Percentiles rank a stretch among this genome's conserved stretches.
Evolutionary conservation across 2,888 invertebrate species (phyloP).

Genomic region (Epinotia bilunana): DNA sequence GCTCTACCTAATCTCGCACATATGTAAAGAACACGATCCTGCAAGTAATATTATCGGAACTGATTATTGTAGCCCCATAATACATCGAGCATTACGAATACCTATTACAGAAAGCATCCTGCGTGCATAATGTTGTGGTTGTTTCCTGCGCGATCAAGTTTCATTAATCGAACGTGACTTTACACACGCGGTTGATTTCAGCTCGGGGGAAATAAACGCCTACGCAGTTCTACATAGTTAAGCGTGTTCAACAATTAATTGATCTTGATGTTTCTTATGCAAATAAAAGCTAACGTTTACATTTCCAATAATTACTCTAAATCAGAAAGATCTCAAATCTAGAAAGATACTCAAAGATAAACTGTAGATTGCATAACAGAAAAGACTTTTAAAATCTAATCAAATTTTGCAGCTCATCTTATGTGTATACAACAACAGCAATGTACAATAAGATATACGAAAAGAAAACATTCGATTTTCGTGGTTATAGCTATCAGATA

Average conservation of each 20-base stretch:
- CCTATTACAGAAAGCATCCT: slow-evolving; percentile 21
- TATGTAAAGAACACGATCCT: background rate
- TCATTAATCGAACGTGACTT: slow-evolving; percentile 41
- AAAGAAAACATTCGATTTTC: no score
- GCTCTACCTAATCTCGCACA: background rate
- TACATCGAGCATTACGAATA: slow-evolving; percentile 9
- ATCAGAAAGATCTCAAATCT: no score
- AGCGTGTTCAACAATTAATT: background rate
- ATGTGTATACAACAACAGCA: no score
- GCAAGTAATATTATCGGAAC: no score
- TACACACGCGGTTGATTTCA: slow-evolving; percentile 27
- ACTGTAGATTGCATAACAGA: no score
- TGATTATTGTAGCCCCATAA: background rate
- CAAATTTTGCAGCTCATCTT: no score
- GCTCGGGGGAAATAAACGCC: slow-evolving; percentile 25
- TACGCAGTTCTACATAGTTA: background rate
- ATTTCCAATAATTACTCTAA: no score
- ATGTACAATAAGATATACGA: no score
- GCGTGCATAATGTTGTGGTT: slow-evolving; percentile 25
- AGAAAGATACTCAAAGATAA: no score
- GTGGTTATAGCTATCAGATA: no score
- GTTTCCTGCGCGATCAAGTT: slow-evolving; percentile 30
- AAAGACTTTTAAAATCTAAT: no score
- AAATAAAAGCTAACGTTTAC: background rate
- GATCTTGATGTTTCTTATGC: background rate